phyloP scores from a whole-genome alignment of 2,888 invertebrate species.

The Troides oblongomaculatus region DNA sequence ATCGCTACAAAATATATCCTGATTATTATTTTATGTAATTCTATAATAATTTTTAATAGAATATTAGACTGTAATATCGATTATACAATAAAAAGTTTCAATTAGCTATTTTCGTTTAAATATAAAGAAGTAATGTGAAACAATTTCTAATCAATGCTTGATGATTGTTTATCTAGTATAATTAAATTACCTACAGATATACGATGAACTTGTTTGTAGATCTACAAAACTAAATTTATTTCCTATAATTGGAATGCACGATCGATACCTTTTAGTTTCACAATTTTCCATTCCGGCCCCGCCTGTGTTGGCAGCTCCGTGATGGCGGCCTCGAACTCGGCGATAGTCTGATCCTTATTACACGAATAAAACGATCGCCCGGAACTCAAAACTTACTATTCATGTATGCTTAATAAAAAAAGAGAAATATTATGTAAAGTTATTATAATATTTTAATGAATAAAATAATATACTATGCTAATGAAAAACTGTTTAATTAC shows the following conservation, averaged over 20 bases:
- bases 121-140: not conserved
- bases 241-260: conserved; percentile 27
- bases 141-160: not conserved
- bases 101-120: not conserved
- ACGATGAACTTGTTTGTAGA: not conserved
- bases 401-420: not conserved
- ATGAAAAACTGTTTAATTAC: no score
- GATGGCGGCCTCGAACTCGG: conserved; percentile 39
- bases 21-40: not conserved
- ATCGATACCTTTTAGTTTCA: conserved; percentile 29
- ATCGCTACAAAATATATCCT: not conserved
- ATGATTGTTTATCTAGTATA: not conserved
- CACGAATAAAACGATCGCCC: conserved; percentile 48
- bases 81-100: not conserved
- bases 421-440: not conserved
- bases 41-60: not conserved
- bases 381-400: conserved; percentile 36
- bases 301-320: conserved; percentile 33
- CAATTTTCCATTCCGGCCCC: conserved; percentile 33
- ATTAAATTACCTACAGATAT: not conserved
- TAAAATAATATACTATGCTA: no score
- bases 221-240: not conserved
- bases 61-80: not conserved
- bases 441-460: not conserved
- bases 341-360: conserved; percentile 46